Conservation (phyloP, 2,113 vertebrate genomes). For the Nerophis ophidion region DNA sequence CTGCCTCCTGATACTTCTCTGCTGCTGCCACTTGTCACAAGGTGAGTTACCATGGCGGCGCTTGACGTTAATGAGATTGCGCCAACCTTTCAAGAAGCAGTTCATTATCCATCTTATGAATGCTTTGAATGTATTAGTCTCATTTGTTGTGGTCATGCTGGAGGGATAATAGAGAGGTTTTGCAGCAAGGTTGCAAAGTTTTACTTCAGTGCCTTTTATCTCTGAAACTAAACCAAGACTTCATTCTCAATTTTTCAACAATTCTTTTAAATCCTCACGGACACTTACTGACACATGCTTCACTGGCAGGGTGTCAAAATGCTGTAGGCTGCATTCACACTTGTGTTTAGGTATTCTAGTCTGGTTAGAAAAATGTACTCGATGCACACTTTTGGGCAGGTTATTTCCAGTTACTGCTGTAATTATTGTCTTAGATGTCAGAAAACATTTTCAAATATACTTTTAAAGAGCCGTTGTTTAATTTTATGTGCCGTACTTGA, state of each 20-base stretch:
- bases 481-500: too few relatives aligned
- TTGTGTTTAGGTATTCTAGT: too few relatives aligned
- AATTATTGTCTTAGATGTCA: too few relatives aligned
- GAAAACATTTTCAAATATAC: too few relatives aligned
- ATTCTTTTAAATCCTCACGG: constrained; percentile 2
- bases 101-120: constrained; percentile 44
- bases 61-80: constrained; percentile 23
- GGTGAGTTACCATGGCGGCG: constrained; percentile 59
- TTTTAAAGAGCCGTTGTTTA: too few relatives aligned
- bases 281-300: constrained; percentile 10
- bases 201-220: constrained; percentile 30
- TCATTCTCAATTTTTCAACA: constrained; percentile 12
- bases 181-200: constrained; percentile 30
- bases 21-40: constrained; percentile 60
- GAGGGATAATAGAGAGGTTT: constrained; percentile 19
- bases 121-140: constrained; percentile 40
- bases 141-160: constrained; percentile 21
- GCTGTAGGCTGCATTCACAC: neutral
- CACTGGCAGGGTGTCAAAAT: neutral
- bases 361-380: too few relatives aligned
- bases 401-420: too few relatives aligned
- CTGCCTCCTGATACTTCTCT: constrained; percentile 58
- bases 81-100: constrained; percentile 33
- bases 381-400: too few relatives aligned
- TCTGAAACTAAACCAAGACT: constrained; percentile 38